Evolutionary conservation across 1,140 invertebrate genomes (phyloP).

Genomic region (Popillia japonica): DNA sequence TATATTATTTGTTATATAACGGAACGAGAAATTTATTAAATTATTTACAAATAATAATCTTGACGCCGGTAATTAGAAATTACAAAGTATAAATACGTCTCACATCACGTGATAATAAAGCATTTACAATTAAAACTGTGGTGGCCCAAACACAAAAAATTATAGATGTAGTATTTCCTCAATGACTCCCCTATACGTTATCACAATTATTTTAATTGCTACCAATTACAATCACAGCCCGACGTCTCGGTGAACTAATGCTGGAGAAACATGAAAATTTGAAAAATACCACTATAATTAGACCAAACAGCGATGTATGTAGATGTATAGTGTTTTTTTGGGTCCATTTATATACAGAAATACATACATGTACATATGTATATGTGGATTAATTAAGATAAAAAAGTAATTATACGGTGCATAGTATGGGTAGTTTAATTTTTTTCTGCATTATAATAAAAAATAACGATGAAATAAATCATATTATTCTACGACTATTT

Average conservation of each 20-base stretch:
- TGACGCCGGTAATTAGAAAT: neutral
- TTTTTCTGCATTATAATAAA: too few species aligned
- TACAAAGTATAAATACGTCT: neutral
- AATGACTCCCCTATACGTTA: neutral
- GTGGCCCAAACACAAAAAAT: neutral
- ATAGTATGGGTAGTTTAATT: neutral
- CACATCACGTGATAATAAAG: neutral
- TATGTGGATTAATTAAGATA: constrained; percentile 14
- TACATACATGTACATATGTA: neutral
- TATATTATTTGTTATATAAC: too few species aligned
- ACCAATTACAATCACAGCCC: constrained; percentile 21
- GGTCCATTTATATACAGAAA: neutral
- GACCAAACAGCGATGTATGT: neutral
- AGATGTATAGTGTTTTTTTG: neutral
- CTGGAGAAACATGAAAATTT: constrained; percentile 14
- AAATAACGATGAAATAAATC: too few species aligned
- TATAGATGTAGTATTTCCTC: neutral
- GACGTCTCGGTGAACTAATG: constrained; percentile 2
- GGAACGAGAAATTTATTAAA: too few species aligned
- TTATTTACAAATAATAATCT: neutral
- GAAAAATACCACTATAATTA: constrained; percentile 21
- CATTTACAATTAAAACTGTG: neutral
- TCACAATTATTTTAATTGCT: constrained; percentile 28
- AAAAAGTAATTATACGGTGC: neutral
- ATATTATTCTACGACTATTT: too few species aligned